Evolutionary conservation across 2,888 invertebrate genomes (phyloP).

Genomic region (Apamea anceps): DNA sequence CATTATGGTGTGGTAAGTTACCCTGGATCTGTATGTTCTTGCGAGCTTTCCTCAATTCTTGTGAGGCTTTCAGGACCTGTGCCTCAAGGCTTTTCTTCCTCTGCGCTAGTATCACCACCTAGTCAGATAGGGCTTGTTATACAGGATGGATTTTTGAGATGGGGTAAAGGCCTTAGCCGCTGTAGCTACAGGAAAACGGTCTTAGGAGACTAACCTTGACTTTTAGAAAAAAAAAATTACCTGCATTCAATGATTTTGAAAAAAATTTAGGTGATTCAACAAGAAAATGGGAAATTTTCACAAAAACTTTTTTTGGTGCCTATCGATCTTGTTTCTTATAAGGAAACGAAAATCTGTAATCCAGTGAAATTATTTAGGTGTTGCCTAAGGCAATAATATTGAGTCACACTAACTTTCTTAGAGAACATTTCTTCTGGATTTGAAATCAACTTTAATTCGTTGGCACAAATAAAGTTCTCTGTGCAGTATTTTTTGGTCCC

Average conservation of each 20-base stretch:
- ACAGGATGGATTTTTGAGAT: neutral
- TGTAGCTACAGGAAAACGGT: too few species aligned
- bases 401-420: too few species aligned
- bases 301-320: too few species aligned
- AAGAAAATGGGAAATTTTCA: too few species aligned
- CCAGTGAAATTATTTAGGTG: neutral
- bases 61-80: constrained; percentile 72
- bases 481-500: too few species aligned
- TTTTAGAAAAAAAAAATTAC: too few species aligned
- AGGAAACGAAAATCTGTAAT: too few species aligned
- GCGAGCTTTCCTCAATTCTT: constrained; percentile 77
- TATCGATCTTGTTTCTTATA: too few species aligned
- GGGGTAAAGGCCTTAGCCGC: neutral
- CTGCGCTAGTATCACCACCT: constrained; percentile 78
- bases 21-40: constrained; percentile 68
- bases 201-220: too few species aligned
- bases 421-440: neutral
- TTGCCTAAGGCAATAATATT: neutral
- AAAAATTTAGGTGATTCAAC: too few species aligned
- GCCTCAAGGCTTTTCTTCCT: constrained; percentile 75
- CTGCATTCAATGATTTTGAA: too few species aligned
- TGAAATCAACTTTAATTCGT: neutral
- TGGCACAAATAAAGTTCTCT: neutral
- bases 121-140: constrained; percentile 1
- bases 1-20: neutral